Evolutionary conservation across 2,888 invertebrate genomes (phyloP).

Genomic region (Didymodactylos carnosus): DNA sequence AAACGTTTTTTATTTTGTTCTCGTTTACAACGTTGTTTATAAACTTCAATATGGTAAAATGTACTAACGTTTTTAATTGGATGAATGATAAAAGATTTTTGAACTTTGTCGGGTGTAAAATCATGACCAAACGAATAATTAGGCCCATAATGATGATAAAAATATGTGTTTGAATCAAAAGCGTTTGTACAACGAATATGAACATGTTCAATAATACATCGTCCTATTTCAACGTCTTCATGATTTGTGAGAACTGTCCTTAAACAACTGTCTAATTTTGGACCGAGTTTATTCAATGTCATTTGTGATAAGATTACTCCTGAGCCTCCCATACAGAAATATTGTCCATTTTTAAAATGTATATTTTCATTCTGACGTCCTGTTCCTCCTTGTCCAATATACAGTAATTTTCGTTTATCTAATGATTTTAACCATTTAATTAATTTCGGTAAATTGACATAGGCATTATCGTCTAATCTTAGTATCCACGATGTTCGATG

Average conservation of each 20-base stretch:
- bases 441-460: background rate
- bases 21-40: background rate
- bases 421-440: background rate
- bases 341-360: background rate
- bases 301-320: background rate
- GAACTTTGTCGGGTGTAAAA: background rate
- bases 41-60: background rate
- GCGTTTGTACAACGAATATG: background rate
- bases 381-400: background rate
- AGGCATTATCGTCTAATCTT: constrained; percentile 1
- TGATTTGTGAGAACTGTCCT: background rate
- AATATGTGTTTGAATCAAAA: background rate
- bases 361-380: background rate
- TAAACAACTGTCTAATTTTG: background rate
- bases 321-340: background rate
- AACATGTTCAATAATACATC: background rate
- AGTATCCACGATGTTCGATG: background rate
- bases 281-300: background rate
- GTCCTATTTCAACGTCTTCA: background rate
- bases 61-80: background rate
- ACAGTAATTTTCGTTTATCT: background rate
- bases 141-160: background rate
- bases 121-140: background rate
- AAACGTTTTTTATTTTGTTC: background rate
- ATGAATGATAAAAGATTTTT: background rate